Evolutionary conservation across 2,113 vertebrate genomes (phyloP).

Genomic region (Columba janthina): DNA sequence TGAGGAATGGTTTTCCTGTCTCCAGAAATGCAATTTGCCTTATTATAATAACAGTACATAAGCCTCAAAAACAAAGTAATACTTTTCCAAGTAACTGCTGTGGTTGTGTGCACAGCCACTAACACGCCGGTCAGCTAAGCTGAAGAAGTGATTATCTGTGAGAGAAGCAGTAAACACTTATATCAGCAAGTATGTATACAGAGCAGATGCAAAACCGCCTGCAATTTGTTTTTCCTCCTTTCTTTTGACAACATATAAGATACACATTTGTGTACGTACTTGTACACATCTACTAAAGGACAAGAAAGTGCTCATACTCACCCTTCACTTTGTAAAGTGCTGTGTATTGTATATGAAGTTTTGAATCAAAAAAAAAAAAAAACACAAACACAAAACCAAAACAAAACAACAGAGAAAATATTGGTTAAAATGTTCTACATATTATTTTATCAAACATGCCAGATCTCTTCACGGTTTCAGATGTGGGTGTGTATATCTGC

Average conservation of each 20-base stretch:
- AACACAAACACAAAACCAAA: not conserved
- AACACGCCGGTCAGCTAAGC: not conserved
- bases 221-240: not conserved
- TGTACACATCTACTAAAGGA: not conserved
- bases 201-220: not conserved
- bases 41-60: not conserved
- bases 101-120: not conserved
- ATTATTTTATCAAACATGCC: not conserved
- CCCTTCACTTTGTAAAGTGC: not conserved
- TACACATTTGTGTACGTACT: not conserved
- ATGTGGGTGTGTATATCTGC: not conserved
- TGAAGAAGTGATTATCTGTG: not conserved
- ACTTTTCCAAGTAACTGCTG: not conserved
- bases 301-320: not conserved
- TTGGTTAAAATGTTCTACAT: not conserved
- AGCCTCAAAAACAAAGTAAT: not conserved
- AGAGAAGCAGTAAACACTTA: not conserved
- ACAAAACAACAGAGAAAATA: not conserved
- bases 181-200: not conserved
- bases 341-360: accelerated
- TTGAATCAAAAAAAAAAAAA: not conserved
- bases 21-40: not conserved
- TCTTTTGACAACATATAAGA: not conserved
- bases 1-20: not conserved
- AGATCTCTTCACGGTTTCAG: not conserved